Conservation (phyloP, 2,888 invertebrate genomes). For the Atrina japonica region DNA sequence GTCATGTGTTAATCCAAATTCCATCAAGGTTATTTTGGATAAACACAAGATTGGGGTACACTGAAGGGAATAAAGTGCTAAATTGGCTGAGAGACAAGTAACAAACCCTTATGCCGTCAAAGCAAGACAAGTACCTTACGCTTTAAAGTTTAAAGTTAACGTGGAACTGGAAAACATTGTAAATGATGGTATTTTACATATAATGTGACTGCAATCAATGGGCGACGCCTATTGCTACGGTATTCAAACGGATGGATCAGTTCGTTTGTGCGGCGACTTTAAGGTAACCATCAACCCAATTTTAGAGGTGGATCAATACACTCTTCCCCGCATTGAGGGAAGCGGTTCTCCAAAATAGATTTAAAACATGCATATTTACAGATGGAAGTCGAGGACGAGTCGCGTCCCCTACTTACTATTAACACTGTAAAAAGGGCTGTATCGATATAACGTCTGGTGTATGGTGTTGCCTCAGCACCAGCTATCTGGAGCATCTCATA, state of each 20-base stretch:
- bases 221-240: conserved; percentile 61
- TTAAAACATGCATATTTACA: too few species aligned
- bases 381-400: conserved; percentile 44
- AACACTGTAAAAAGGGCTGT: conserved; percentile 31
- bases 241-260: conserved; percentile 39
- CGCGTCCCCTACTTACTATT: conserved; percentile 23
- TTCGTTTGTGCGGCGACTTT: conserved; percentile 50
- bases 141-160: conserved; percentile 44
- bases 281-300: conserved; percentile 57
- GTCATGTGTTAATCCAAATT: not conserved
- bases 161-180: conserved; percentile 11
- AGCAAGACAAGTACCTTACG: conserved; percentile 36
- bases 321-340: conserved; percentile 42
- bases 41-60: conserved; percentile 19
- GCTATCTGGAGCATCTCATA: conserved; percentile 72
- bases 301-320: conserved; percentile 57
- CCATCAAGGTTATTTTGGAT: not conserved
- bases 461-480: conserved; percentile 27
- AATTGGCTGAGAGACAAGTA: conserved; percentile 4
- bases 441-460: conserved; percentile 14
- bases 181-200: conserved; percentile 26
- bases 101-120: conserved; percentile 29
- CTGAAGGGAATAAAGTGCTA: conserved; percentile 28
- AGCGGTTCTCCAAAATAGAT: conserved; percentile 42
- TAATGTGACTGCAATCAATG: conserved; percentile 43